Evolutionary conservation across 1,140 invertebrate genomes (phyloP).

Genomic region (Zophobas morio): DNA sequence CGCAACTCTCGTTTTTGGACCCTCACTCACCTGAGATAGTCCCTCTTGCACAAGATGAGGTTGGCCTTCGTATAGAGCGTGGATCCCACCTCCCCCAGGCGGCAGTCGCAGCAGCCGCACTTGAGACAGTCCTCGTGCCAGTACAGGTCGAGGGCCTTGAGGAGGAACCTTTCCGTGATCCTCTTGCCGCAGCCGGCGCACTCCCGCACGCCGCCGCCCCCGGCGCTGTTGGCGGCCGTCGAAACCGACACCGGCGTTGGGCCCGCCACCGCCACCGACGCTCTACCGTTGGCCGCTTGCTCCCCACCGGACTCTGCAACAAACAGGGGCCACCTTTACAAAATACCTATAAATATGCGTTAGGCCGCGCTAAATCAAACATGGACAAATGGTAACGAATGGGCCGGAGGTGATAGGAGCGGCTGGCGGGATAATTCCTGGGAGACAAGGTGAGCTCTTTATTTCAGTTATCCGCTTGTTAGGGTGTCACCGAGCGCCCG

Average conservation of each 20-base stretch:
- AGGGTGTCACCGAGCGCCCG: conserved; percentile 56
- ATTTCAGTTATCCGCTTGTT: conserved; percentile 64
- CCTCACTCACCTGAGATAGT: conserved; percentile 87
- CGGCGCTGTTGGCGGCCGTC: conserved; percentile 59
- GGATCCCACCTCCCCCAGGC: conserved; percentile 92
- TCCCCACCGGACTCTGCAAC: conserved; percentile 64
- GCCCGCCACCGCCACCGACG: conserved; percentile 56
- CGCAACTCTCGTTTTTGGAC: no score
- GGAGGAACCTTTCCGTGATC: conserved; percentile 82
- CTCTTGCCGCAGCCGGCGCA: conserved; percentile 84
- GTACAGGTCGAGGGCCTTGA: conserved; percentile 87
- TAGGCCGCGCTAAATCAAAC: conserved; percentile 43
- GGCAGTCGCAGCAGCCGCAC: conserved; percentile 93
- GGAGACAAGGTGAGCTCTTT: conserved; percentile 61
- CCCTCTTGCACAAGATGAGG: conserved; percentile 92
- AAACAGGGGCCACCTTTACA: conserved; percentile 10
- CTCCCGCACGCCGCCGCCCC: conserved; percentile 72
- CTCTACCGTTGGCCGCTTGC: conserved; percentile 60
- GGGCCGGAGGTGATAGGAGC: conserved; percentile 50
- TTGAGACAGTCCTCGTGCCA: conserved; percentile 97
- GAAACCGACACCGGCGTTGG: conserved; percentile 61
- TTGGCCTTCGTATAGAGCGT: conserved; percentile 94
- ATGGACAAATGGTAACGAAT: conserved; percentile 58
- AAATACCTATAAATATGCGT: conserved; percentile 21
- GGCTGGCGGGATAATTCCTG: conserved; percentile 57